Evolutionary conservation across 2,797 vertebrate genomes (phyloP).

Genomic region (Onychomys arenicola): DNA sequence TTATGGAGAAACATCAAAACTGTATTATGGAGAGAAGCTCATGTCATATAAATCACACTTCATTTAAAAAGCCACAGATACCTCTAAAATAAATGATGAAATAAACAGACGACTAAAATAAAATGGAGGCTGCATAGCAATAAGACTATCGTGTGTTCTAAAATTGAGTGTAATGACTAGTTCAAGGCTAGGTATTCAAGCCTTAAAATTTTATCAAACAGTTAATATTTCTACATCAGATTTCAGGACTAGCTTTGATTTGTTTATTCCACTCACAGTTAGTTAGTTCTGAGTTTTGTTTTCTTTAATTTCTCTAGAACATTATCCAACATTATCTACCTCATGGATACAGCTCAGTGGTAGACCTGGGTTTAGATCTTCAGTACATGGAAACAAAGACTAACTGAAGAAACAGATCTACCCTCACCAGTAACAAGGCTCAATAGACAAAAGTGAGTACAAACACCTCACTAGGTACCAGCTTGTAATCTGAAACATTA

Average conservation of each 20-base stretch:
- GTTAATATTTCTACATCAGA: not conserved
- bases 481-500: slow-evolving; percentile 74
- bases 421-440: slow-evolving; percentile 77
- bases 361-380: not conserved
- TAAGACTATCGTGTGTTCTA: not conserved
- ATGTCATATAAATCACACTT: not conserved
- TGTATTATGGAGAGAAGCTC: not conserved
- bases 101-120: slow-evolving; percentile 1
- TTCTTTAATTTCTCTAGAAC: slow-evolving; percentile 81
- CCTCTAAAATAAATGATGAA: not conserved
- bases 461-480: slow-evolving; percentile 84
- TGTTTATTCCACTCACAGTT: not conserved
- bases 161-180: not conserved
- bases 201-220: not conserved
- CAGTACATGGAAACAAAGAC: not conserved
- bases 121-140: not conserved
- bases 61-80: not conserved
- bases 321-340: slow-evolving; percentile 82
- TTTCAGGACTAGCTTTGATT: not conserved
- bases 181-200: not conserved
- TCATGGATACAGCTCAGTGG: not conserved
- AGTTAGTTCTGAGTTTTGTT: not conserved
- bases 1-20: not conserved
- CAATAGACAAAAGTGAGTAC: slow-evolving; percentile 68
- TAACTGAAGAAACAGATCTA: slow-evolving; percentile 69